A percentile compares a stretch with the other conserved stretches of the same genome.
Evolutionary conservation across 2,797 vertebrate genomes (phyloP).

Genomic region (Bucorvus abyssinicus): DNA sequence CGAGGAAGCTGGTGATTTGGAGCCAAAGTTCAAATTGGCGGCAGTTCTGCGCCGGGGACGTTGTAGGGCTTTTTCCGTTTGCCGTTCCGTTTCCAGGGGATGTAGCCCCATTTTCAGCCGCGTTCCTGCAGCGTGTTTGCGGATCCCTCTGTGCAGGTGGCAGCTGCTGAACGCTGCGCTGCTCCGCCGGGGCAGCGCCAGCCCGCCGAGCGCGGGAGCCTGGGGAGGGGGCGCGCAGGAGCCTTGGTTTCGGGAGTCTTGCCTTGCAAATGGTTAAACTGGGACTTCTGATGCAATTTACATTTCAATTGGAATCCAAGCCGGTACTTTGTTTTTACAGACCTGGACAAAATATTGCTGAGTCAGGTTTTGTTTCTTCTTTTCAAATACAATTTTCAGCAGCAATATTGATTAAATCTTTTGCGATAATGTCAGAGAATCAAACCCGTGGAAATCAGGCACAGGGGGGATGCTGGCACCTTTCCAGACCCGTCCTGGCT

Average conservation of each 20-base stretch:
- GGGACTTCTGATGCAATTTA: background rate
- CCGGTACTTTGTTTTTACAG: background rate
- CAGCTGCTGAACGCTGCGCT: background rate
- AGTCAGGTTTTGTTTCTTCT: background rate
- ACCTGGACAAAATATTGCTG: background rate
- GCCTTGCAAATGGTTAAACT: too few species aligned
- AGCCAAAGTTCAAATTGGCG: too few species aligned
- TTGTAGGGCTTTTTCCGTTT: too few species aligned
- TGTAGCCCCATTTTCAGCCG: too few species aligned
- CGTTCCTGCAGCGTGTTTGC: too few species aligned
- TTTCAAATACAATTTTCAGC: background rate
- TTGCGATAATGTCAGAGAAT: background rate
- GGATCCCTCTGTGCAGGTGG: too few species aligned
- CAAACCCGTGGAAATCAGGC: background rate
- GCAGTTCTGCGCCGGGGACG: too few species aligned
- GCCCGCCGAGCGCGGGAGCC: too few species aligned
- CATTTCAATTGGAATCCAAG: background rate
- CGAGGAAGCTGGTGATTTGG: too few species aligned
- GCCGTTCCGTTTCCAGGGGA: too few species aligned
- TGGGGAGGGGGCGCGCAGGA: too few species aligned
- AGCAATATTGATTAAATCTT: background rate
- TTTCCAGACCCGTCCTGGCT: background rate
- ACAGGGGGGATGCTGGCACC: background rate
- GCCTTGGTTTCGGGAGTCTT: too few species aligned
- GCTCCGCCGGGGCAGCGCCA: background rate